Base-by-base conservation (phyloP, 2,113 vertebrate genomes). In the Crotophaga sulcirostris region DNA sequence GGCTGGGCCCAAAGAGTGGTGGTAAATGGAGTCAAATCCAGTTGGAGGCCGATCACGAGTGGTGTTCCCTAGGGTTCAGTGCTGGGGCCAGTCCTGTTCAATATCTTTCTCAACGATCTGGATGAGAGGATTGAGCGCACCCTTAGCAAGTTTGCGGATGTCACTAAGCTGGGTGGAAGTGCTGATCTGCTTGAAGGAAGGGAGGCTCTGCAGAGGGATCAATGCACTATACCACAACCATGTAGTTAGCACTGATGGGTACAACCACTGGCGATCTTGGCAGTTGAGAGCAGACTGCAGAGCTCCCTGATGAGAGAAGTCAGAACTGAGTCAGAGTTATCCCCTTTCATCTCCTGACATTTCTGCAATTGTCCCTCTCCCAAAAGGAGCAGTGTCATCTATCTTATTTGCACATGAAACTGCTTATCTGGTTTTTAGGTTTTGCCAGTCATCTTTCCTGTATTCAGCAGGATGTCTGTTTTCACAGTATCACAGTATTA, bases 201-300 rank as follows among this genome's bases (percentile, higher is more conserved):
- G n/a, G n/a, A n/a, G n/a, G n/a, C n/a, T n/a, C n/a, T n/a, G n/a
- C n/a, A n/a, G n/a, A n/a, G n/a, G n/a, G n/a, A n/a, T n/a, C n/a
- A n/a, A 7, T 21, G 16, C 56, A 29, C 13, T 12, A 3, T 21
- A 55, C 34, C 11, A 25, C 25, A 59, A 45, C 8, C 33, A 25
- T 1, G 33, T 4, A 36, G 2, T 26, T 3, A 51, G 3, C 15
- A 18, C 40, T 25, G 14, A 16, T 38, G 31, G 12, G 40, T 64
- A 5, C 1, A 3, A 18, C 25, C 42, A 16, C n/a, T 18, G 51
- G 5, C 0, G 0, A 13, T 31, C 17, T 15, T 58, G 36, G 44
- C 6, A 81, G 36, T n/a, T 6, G 2, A 63, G 29, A 58, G 62
- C 33, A 81, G 26, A 31, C 33, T 55, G 54, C 60, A 84, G 68